Percentiles rank a stretch among this genome's conserved stretches.
Evolutionary conservation across 2,888 invertebrate species (phyloP).

Genomic region (Callyntrura sp.): DNA sequence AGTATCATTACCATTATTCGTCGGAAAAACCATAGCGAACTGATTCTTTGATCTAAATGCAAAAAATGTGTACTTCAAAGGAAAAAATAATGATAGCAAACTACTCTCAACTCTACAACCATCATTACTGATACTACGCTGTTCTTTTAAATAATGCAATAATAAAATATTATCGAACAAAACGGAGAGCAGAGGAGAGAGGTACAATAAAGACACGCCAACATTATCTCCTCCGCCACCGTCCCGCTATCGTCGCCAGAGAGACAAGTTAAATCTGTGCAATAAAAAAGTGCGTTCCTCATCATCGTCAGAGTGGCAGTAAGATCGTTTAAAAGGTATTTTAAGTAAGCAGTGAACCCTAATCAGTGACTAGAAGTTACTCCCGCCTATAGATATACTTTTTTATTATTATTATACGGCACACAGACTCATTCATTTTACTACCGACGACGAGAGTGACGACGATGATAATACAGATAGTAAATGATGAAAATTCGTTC

Average conservation of each 20-base stretch:
- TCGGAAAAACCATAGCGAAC: conserved; percentile 14
- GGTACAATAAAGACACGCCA: too few species aligned
- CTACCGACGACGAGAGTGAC: background rate
- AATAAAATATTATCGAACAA: background rate
- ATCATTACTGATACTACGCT: too few species aligned
- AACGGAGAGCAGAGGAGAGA: too few species aligned
- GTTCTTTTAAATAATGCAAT: background rate
- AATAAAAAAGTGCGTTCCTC: background rate
- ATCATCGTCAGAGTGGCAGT: background rate
- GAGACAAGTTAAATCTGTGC: background rate
- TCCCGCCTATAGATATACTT: background rate
- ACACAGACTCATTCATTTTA: background rate
- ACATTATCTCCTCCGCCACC: too few species aligned
- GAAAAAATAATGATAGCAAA: conserved; percentile 9
- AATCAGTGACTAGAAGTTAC: conserved; percentile 25
- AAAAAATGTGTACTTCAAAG: background rate
- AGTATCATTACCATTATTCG: background rate
- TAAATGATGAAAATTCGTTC: conserved; percentile 31
- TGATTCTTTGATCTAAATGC: background rate
- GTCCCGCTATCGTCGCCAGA: background rate
- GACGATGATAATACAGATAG: conserved; percentile 26
- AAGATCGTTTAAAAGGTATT: too few species aligned
- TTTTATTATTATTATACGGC: background rate
- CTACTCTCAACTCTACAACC: background rate
- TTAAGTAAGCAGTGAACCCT: conserved; percentile 35